A percentile compares a stretch with the other conserved stretches of the same genome.
These are phyloP conservation scores for Sphaeridia pumilis DNA, from an alignment of 2,888 invertebrate genomes.

Conservation along the genomic window DNA sequence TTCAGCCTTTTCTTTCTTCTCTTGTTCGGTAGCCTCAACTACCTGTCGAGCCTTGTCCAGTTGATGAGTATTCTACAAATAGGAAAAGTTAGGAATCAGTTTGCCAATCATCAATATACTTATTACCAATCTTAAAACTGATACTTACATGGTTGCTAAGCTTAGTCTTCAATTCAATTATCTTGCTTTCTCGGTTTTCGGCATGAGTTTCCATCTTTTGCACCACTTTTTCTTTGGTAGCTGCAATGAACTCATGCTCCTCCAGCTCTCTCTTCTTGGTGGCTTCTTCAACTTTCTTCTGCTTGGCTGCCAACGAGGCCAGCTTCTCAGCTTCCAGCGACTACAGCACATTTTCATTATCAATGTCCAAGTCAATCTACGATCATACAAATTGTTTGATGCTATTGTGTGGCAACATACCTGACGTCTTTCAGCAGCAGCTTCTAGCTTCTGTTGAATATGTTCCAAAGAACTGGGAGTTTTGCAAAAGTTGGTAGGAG, in stretches of 20 bases:
- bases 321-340: constrained; percentile 74
- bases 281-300: constrained; percentile 78
- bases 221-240: constrained; percentile 77
- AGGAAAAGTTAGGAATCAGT: too few species aligned
- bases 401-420: too few species aligned
- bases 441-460: constrained; percentile 82
- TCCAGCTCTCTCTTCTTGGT: constrained; percentile 80
- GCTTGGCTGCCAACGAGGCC: constrained; percentile 66
- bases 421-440: constrained; percentile 85
- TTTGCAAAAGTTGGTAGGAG: constrained; percentile 50
- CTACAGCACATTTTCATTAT: too few species aligned
- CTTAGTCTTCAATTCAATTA: constrained; percentile 76
- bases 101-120: too few species aligned
- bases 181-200: constrained; percentile 83
- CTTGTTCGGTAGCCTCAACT: constrained; percentile 49
- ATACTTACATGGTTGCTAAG: constrained; percentile 57
- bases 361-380: too few species aligned
- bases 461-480: constrained; percentile 63
- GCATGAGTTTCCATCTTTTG: constrained; percentile 82
- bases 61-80: constrained; percentile 51
- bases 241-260: constrained; percentile 67
- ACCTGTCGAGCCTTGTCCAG: constrained; percentile 56
- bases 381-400: too few species aligned
- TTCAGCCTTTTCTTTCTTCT: constrained; percentile 44
- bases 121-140: too few species aligned